Evolutionary conservation across 2,888 invertebrate species (phyloP), one percentile per base, ranked within the genome.

Genomic region (Amiota mariae): DNA sequence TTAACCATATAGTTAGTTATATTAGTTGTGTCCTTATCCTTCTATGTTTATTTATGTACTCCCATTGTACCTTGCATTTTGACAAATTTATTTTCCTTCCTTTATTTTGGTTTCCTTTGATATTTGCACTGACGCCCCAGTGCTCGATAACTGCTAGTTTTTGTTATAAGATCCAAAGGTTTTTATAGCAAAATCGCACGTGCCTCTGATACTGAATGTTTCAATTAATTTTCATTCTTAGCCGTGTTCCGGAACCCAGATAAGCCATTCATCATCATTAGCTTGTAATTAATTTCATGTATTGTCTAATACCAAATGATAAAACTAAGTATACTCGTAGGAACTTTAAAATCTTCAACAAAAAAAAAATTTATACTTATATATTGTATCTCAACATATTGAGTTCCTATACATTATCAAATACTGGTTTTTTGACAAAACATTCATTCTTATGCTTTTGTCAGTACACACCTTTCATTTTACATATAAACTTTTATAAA

Each of bases 241-340:
- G 54, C 54, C 54, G n/a, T 12, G 54, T 51, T 51, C 54, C 36
- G 36, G 11, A 18, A 18, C 20, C 18, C 8, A 59, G 18, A 59
- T 59, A 59, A 59, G 20, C 57, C 18, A 59, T 59, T 59, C 18
- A 9, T 54, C 18, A 9, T 54, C 11, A 59, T 18, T 59, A 11
- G 18, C 57, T 18, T 59, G 57, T 59, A 59, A 59, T 59, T 59
- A 59, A 20, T 59, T 59, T 59, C 57, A 36, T 59, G 57, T 59
- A 59, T 20, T 59, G 1, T 36, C 36, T 59, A 59, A 59, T 20
- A 15, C 57, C 57, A 59, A 59, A 59, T 36, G 57, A 59, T 59
- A 59, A 59, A 59, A 59, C n/a, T 36, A 36, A 24, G 3, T 2
- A 36, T 2, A 36, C 36, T n/a, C n/a, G n/a, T n/a, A n/a, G n/a